These are phyloP conservation scores for Eidolon helvum DNA, from an alignment of 2,113 vertebrate species.

Conservation along the genomic window DNA sequence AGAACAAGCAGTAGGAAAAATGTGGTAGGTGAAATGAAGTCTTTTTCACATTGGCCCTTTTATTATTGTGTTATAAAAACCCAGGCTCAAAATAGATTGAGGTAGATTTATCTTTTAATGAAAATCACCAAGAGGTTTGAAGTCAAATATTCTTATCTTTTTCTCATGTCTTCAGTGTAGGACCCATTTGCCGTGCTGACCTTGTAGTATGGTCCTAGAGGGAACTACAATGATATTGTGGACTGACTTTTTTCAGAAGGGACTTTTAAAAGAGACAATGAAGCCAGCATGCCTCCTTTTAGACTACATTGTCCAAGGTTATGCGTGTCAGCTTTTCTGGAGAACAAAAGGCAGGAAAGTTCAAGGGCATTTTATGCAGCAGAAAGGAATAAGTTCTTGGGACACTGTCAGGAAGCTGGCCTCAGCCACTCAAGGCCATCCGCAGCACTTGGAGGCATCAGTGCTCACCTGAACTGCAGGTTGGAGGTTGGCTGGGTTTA, in stretches of 20 bases:
- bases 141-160: conserved; percentile 66
- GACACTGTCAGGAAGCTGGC: not conserved
- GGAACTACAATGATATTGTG: not conserved
- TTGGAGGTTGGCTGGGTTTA: rapidly evolving
- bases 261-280: conserved; percentile 35
- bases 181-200: not conserved
- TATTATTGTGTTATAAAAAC: conserved; percentile 62
- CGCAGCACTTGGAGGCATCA: not conserved
- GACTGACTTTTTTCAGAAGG: conserved; percentile 3
- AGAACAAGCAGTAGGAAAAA: not conserved
- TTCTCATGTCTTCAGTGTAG: not conserved
- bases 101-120: conserved; percentile 71
- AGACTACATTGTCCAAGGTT: not conserved
- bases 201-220: not conserved
- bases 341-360: conserved; percentile 10
- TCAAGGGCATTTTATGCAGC: not conserved
- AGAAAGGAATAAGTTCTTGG: not conserved
- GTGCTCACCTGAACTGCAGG: not conserved
- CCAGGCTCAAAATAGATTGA: conserved; percentile 54
- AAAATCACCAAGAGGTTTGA: conserved; percentile 56
- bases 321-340: not conserved
- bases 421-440: rapidly evolving
- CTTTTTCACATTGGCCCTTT: conserved; percentile 47
- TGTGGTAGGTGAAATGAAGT: conserved; percentile 25
- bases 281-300: conserved; percentile 11